Evolutionary conservation across 2,113 vertebrate genomes (phyloP).

Genomic region (Madoqua kirkii): DNA sequence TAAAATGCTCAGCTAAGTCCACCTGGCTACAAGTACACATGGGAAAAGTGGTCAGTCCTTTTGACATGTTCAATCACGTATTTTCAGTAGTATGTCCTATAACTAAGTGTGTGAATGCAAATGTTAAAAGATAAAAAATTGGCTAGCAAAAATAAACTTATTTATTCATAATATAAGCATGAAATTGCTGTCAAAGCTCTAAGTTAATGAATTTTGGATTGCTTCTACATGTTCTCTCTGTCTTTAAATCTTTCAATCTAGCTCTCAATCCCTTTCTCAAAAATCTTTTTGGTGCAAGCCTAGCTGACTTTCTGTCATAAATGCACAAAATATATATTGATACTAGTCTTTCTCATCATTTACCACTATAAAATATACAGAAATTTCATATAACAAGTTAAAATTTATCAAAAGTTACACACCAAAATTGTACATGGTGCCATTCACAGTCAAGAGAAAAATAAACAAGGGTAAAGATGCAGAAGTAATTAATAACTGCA

Average conservation of each 20-base stretch:
- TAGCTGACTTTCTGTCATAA: not conserved
- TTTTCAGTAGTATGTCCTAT: not conserved
- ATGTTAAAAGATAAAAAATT: not conserved
- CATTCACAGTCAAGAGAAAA: not conserved
- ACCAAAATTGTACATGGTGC: too few relatives aligned
- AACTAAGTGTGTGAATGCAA: not conserved
- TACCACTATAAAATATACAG: not conserved
- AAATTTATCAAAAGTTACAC: not conserved
- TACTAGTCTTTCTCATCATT: not conserved
- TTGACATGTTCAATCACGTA: not conserved
- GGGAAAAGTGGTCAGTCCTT: not conserved
- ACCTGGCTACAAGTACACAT: too few relatives aligned
- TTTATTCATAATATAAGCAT: not conserved
- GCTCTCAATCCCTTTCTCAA: not conserved
- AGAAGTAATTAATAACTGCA: not conserved
- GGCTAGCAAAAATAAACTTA: not conserved
- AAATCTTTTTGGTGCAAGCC: not conserved
- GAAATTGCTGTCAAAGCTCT: not conserved
- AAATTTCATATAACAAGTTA: not conserved
- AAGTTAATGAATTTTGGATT: not conserved
- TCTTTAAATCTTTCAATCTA: not conserved
- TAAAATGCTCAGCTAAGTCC: not conserved
- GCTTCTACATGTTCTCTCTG: not conserved
- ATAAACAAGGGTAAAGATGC: not conserved
- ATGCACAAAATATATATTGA: not conserved